A percentile compares a stretch with the other conserved stretches of the same genome.
Evolutionary conservation across 2,797 vertebrate genomes (phyloP).

Genomic region (Sebastes trivittatus): DNA sequence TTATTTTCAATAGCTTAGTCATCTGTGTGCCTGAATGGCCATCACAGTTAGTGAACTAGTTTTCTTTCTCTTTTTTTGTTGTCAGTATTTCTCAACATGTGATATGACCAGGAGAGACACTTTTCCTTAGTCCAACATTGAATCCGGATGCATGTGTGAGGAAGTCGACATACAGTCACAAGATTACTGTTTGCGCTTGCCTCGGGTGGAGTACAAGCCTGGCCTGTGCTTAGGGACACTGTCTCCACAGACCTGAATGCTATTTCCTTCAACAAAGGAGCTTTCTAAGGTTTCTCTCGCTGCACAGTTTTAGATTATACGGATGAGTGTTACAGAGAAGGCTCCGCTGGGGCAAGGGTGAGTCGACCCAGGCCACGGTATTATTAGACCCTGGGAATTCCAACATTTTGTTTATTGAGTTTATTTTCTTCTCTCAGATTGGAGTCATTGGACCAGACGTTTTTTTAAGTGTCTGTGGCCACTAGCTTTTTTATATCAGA

Average conservation of each 20-base stretch:
- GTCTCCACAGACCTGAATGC: constrained; percentile 45
- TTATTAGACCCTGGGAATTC: constrained; percentile 40
- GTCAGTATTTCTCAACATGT: constrained; percentile 51
- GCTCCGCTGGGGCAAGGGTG: constrained; percentile 38
- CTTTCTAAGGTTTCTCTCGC: constrained; percentile 65
- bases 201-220: constrained; percentile 60
- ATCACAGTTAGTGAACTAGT: not conserved
- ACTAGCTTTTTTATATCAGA: not conserved
- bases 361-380: constrained; percentile 31
- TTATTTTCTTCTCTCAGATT: not conserved
- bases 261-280: constrained; percentile 70
- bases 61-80: not conserved
- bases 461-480: not conserved
- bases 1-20: constrained; percentile 45
- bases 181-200: constrained; percentile 73
- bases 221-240: constrained; percentile 7
- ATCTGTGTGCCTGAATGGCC: constrained; percentile 13
- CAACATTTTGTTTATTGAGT: constrained; percentile 32
- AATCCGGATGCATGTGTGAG: constrained; percentile 68
- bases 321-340: constrained; percentile 57
- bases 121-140: constrained; percentile 49
- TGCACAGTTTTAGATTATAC: constrained; percentile 53
- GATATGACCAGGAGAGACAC: constrained; percentile 40
- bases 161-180: constrained; percentile 73
- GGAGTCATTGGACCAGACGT: not conserved